Conservation (phyloP, 2,797 vertebrate genomes). For the Sebastes taczanowskii region DNA sequence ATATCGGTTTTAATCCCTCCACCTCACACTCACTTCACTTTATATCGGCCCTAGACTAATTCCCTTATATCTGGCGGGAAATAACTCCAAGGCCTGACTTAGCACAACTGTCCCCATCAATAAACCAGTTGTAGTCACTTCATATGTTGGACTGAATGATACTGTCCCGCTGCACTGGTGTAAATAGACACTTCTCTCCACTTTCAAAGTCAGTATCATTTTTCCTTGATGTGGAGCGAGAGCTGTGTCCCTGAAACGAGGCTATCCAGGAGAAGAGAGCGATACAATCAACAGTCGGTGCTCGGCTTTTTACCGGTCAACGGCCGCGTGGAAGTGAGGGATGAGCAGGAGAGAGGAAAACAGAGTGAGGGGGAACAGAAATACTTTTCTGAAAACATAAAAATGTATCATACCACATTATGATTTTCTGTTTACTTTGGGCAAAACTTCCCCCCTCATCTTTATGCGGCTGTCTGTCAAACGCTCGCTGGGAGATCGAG, state of each 20-base stretch:
- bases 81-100: conserved; percentile 18
- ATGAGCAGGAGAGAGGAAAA: neutral
- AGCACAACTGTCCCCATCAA: conserved; percentile 15
- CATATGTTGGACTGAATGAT: conserved; percentile 23
- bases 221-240: conserved; percentile 52
- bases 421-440: conserved; percentile 34
- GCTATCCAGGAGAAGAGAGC: conserved; percentile 38
- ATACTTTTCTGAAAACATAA: neutral
- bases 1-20: neutral
- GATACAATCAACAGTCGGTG: conserved; percentile 53
- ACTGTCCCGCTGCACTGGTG: conserved; percentile 10
- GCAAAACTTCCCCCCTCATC: conserved; percentile 15
- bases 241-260: conserved; percentile 57
- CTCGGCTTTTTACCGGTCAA: conserved; percentile 29
- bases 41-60: neutral
- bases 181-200: conserved; percentile 39
- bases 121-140: conserved; percentile 29
- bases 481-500: neutral
- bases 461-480: conserved; percentile 19
- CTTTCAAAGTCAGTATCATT: conserved; percentile 58
- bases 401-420: neutral
- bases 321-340: neutral
- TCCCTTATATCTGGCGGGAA: neutral
- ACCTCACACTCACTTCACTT: neutral
- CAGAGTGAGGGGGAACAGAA: neutral